Base-by-base conservation (phyloP, 2,113 vertebrate species). In the Hippopotamus amphibius region DNA sequence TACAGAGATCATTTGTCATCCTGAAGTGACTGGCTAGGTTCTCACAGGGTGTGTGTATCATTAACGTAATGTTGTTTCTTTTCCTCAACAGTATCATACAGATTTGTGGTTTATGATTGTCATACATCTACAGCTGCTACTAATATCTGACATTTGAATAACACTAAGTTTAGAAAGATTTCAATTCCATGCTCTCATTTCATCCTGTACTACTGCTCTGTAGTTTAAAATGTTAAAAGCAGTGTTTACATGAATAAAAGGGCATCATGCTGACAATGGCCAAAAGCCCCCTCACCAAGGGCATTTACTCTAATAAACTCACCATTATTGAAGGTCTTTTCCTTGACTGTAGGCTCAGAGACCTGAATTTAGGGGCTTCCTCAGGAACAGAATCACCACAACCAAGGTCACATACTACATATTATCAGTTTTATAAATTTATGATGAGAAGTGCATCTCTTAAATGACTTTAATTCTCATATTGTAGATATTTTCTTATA, bases 171-270 rank as follows among this genome's bases (percentile, higher is more conserved):
- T 84, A 74, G 68, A 68, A 92, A 95, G 53, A 65, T 72, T 91
- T 93, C 41, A 88, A 8, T 93, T 84, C 83, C 83, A 79, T 91
- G 30, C 43, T 90, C 46, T 72, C 8, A 80, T 91, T 90, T 96
- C 28, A 83, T 82, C 41, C 46, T 91, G 10, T 71, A 71, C 68
- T 10, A 46, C 9, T 69, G 13, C 5, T 5, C 28, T 71, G 3
- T 79, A 72, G 33, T 93, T 96, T 80, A 79, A 88, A 79, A 61
- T 48, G 22, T 83, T 97, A 46, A 83, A 72, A 95, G 61, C 26
- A 80, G 16, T 91, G 7, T 89, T 76, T 79, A n/a, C 55, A 68
- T 61, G 24, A 81, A 53, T 91, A 74, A 84, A 93, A 88, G 37
- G 46, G 41, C 89, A 68, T n/a, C 12, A 12, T 87, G 21, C 21